Percentiles rank a stretch among this genome's conserved stretches.
These are phyloP conservation scores for Zaprionus tsacasi DNA, from an alignment of 1,140 invertebrate genomes.

Conservation along the genomic window DNA sequence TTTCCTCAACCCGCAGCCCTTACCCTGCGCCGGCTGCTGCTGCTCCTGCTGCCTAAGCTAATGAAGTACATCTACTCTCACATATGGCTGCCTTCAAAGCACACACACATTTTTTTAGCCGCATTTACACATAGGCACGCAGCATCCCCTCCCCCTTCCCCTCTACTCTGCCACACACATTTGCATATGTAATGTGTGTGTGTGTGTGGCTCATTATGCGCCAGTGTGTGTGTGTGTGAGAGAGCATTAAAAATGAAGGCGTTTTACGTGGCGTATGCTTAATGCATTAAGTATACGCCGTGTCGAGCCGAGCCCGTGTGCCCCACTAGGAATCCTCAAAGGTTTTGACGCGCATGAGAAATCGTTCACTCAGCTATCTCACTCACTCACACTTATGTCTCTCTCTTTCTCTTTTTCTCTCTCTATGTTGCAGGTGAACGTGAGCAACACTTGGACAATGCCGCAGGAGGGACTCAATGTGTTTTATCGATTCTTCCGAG, in stretches of 20 bases:
- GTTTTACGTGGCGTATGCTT: constrained; percentile 74
- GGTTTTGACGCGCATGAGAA: constrained; percentile 31
- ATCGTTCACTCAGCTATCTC: constrained; percentile 8
- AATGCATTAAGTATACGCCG: constrained; percentile 73
- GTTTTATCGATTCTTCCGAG: constrained; percentile 91
- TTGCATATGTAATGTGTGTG: constrained; percentile 30
- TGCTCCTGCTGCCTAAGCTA: constrained; percentile 41
- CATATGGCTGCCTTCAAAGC: constrained; percentile 65
- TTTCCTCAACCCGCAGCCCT: not conserved
- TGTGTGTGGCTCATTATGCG: constrained; percentile 18
- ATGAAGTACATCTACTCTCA: constrained; percentile 50
- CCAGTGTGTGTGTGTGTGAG: constrained; percentile 5
- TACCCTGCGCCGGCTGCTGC: not conserved
- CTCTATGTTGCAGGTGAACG: constrained; percentile 87
- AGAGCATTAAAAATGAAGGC: constrained; percentile 76
- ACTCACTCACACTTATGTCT: not conserved
- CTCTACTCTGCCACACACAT: constrained; percentile 21
- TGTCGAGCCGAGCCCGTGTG: constrained; percentile 27
- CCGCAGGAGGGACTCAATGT: constrained; percentile 90
- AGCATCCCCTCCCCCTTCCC: not conserved
- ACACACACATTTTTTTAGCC: constrained; percentile 16
- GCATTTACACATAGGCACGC: constrained; percentile 48
- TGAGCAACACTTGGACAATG: constrained; percentile 90
- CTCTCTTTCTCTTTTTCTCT: not conserved
- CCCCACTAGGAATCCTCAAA: constrained; percentile 23